Evolutionary conservation across 2,797 vertebrate genomes (phyloP).

Genomic region (Echiichthys vipera): DNA sequence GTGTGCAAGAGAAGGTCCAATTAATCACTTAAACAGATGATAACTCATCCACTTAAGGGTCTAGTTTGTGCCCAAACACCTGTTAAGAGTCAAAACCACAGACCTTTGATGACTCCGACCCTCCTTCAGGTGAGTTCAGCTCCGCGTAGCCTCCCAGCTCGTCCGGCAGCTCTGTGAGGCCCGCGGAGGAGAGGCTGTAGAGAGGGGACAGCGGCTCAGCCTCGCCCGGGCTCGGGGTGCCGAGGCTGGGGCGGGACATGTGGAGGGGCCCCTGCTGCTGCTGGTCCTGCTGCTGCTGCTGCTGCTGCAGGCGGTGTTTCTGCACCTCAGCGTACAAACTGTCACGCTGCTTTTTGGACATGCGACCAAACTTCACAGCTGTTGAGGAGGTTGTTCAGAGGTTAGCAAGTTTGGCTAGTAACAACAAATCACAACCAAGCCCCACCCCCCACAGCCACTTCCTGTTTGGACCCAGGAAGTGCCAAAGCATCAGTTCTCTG

Average conservation of each 20-base stretch:
- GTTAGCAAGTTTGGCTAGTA: not conserved
- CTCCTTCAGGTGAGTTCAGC: slow-evolving; percentile 88
- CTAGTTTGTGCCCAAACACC: not conserved
- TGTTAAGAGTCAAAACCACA: not conserved
- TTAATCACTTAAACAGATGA: fast-evolving
- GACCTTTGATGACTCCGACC: slow-evolving; percentile 68
- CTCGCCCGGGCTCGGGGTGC: slow-evolving; percentile 88
- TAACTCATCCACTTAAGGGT: not conserved
- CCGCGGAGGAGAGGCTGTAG: slow-evolving; percentile 88
- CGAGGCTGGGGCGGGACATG: slow-evolving; percentile 61
- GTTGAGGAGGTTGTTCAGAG: slow-evolving; percentile 12
- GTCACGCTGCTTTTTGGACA: slow-evolving; percentile 97
- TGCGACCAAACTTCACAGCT: slow-evolving; percentile 98
- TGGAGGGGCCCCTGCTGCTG: slow-evolving; percentile 75
- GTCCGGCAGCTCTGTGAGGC: slow-evolving; percentile 90
- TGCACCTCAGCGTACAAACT: slow-evolving; percentile 95
- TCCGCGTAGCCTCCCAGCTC: slow-evolving; percentile 90
- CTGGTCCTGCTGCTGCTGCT: slow-evolving; percentile 76
- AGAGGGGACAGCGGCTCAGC: slow-evolving; percentile 90
- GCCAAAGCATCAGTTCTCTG: no score
- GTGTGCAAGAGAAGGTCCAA: not conserved
- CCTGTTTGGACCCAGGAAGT: no score
- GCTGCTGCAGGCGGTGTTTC: slow-evolving; percentile 92
- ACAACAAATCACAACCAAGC: no score
- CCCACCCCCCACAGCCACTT: no score